Evolutionary conservation across 1,140 invertebrate species (phyloP).

Genomic region (Drosophila repleta): DNA sequence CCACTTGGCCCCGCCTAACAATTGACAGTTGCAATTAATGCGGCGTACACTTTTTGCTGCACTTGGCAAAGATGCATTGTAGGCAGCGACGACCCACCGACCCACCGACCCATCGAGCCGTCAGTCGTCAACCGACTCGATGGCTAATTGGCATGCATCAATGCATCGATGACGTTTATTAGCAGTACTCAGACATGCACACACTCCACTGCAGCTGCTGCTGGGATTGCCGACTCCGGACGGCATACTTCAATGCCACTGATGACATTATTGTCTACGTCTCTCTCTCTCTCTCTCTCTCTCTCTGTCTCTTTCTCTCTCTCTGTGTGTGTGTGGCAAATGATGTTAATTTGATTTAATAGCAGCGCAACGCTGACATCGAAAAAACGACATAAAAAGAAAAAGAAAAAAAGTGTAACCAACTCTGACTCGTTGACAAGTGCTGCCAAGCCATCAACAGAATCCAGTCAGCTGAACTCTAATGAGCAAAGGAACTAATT

Average conservation of each 20-base stretch:
- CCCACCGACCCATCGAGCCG: not conserved
- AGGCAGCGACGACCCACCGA: not conserved
- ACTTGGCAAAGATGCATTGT: constrained; percentile 63
- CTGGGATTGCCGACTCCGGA: not conserved
- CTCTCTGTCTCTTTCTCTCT: not conserved
- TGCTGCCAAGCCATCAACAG: constrained; percentile 15
- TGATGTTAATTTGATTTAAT: constrained; percentile 78
- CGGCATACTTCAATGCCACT: not conserved
- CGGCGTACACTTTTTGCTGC: constrained; percentile 58
- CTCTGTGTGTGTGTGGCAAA: constrained; percentile 68
- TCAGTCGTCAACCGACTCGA: not conserved
- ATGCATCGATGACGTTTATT: constrained; percentile 80
- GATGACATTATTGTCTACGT: constrained; percentile 58
- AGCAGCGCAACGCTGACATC: constrained; percentile 12
- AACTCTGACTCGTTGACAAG: not conserved
- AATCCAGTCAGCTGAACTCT: constrained; percentile 15
- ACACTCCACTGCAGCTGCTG: constrained; percentile 22
- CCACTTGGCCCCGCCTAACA: constrained; percentile 9
- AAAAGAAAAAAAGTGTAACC: not conserved
- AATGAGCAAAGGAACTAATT: too few species aligned
- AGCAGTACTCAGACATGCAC: constrained; percentile 68
- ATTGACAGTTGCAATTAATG: constrained; percentile 80
- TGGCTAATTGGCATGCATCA: constrained; percentile 76
- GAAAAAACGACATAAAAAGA: too few species aligned
- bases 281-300: constrained; percentile 48